Conservation (phyloP, 2,797 vertebrate genomes). For the Hippoglossus hippoglossus region DNA sequence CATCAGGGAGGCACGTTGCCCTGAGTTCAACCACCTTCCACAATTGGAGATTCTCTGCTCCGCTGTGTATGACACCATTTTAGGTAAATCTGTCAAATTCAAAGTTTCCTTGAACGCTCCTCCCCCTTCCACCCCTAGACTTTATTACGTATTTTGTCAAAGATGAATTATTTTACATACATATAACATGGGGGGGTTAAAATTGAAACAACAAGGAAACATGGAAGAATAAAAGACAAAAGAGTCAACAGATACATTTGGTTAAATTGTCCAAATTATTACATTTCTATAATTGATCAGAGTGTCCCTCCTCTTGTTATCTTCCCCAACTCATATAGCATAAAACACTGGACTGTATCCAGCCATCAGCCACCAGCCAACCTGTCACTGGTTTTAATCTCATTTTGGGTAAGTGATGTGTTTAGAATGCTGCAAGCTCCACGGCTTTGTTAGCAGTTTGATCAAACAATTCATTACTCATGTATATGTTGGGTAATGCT, state of each 20-base stretch:
- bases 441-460: neutral
- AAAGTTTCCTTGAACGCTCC: neutral
- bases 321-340: too few relatives aligned
- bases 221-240: too few relatives aligned
- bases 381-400: too few relatives aligned
- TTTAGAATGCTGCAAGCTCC: neutral
- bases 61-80: conserved; percentile 13
- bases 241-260: too few relatives aligned
- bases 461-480: neutral
- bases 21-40: conserved; percentile 65
- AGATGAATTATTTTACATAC: too few relatives aligned
- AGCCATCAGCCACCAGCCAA: neutral
- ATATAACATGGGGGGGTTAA: neutral
- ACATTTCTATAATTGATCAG: too few relatives aligned
- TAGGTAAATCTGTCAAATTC: conserved; percentile 21
- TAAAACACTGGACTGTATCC: neutral
- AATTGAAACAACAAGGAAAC: too few relatives aligned
- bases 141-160: too few relatives aligned
- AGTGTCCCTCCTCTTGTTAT: too few relatives aligned
- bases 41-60: conserved; percentile 52
- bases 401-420: neutral
- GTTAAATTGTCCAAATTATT: neutral
- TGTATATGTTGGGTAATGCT: neutral
- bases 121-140: too few relatives aligned
- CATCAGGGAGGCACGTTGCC: conserved; percentile 78